Percentiles rank a stretch among this genome's conserved stretches.
Evolutionary conservation across 2,797 vertebrate species (phyloP).

Genomic region (Avahi laniger): DNA sequence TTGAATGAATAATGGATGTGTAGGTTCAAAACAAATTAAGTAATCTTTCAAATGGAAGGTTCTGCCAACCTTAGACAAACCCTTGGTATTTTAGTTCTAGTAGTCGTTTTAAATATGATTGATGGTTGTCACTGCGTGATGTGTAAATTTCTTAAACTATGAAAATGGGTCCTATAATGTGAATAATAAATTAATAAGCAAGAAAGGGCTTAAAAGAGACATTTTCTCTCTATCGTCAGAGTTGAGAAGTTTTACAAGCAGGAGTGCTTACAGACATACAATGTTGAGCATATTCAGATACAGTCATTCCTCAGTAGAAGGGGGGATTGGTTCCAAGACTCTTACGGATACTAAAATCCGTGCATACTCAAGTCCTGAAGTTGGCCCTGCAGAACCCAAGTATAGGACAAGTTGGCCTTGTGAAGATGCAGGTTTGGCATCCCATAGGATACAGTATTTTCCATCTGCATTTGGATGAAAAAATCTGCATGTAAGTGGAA

Average conservation of each 20-base stretch:
- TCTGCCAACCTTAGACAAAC: constrained; percentile 40
- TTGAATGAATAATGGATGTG: constrained; percentile 47
- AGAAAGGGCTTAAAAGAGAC: background rate
- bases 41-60: background rate
- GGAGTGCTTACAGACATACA: background rate
- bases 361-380: background rate
- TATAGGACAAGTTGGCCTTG: background rate
- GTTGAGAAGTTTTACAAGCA: background rate
- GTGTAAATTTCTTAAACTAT: constrained; percentile 16
- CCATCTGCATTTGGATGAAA: background rate
- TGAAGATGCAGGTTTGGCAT: background rate
- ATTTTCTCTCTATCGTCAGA: background rate
- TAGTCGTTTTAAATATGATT: background rate
- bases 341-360: background rate
- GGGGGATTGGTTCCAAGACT: background rate
- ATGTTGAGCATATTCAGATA: background rate
- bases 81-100: constrained; percentile 18
- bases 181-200: constrained; percentile 39
- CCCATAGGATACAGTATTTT: background rate
- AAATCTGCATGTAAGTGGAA: background rate
- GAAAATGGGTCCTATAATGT: background rate
- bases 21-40: constrained; percentile 61
- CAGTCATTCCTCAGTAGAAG: background rate
- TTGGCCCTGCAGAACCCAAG: background rate
- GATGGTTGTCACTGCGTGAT: constrained; percentile 7